Percentiles rank a stretch among this genome's conserved stretches.
phyloP scores from a whole-genome alignment of 2,113 vertebrate genomes.

The Pseudorectes ferrugineus region DNA sequence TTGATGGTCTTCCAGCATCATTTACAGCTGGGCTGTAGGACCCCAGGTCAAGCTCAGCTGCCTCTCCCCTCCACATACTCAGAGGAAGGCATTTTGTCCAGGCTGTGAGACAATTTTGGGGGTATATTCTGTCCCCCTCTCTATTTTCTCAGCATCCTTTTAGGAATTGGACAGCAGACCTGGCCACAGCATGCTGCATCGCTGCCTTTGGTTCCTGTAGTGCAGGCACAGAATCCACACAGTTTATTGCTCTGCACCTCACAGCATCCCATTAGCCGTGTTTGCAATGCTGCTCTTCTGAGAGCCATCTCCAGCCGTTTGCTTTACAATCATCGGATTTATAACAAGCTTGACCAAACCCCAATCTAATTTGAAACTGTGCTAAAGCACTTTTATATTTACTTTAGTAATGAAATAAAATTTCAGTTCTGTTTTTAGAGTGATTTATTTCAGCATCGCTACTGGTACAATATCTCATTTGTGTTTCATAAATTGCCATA shows the following conservation, averaged over 20 bases:
- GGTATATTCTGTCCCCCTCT: not conserved
- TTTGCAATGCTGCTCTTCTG: not conserved
- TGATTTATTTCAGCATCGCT: conserved; percentile 43
- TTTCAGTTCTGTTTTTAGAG: conserved; percentile 48
- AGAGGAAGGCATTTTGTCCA: not conserved
- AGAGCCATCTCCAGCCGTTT: conserved; percentile 26
- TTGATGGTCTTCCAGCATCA: accelerated
- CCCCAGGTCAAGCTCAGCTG: not conserved
- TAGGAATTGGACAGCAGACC: not conserved
- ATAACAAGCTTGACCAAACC: conserved; percentile 61
- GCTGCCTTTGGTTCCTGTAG: not conserved
- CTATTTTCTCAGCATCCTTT: not conserved
- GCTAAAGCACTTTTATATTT: conserved; percentile 57
- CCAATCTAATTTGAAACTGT: conserved; percentile 60
- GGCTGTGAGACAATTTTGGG: not conserved
- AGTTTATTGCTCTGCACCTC: not conserved
- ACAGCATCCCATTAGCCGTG: not conserved
- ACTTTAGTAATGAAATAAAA: conserved; percentile 66
- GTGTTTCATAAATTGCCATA: conserved; percentile 54
- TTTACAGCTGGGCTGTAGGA: not conserved
- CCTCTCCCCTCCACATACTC: not conserved
- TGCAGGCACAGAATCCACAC: not conserved
- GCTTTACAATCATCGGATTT: conserved; percentile 40
- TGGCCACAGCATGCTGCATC: not conserved
- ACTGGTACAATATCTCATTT: conserved; percentile 49